Percentiles rank a stretch among this genome's conserved stretches.
Conservation (phyloP, 2,888 invertebrate species). For the Chouioia cunea region DNA sequence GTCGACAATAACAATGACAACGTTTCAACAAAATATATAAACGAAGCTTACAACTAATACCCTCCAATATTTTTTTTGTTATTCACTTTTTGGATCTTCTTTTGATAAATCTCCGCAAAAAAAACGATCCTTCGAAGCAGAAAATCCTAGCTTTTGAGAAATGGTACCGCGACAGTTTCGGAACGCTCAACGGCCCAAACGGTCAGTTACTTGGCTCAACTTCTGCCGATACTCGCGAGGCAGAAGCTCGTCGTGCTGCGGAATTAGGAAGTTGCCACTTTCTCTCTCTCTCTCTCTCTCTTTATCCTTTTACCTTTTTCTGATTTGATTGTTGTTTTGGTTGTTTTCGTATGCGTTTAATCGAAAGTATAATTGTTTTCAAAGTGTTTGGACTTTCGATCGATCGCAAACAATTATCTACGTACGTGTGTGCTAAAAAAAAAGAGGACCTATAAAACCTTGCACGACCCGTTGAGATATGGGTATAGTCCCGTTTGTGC, state of each 20-base stretch:
- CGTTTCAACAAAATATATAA: too few relatives aligned
- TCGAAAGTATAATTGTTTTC: neutral
- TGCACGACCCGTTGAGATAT: neutral
- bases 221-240: slow-evolving; percentile 14
- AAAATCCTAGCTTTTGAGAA: slow-evolving; percentile 47
- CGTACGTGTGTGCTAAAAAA: too few relatives aligned
- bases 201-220: slow-evolving; percentile 37
- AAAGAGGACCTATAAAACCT: too few relatives aligned
- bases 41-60: neutral
- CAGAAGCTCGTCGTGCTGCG: slow-evolving; percentile 40
- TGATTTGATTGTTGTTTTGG: neutral
- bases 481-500: slow-evolving; percentile 11
- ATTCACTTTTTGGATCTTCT: neutral
- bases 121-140: slow-evolving; percentile 15
- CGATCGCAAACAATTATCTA: neutral
- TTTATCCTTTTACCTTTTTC: neutral
- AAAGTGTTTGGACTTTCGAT: neutral
- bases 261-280: slow-evolving; percentile 47
- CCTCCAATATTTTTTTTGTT: slow-evolving; percentile 9
- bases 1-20: too few relatives aligned
- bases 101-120: neutral
- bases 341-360: neutral
- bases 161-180: slow-evolving; percentile 46
- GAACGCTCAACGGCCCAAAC: slow-evolving; percentile 35
- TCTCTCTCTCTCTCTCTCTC: neutral